Conservation (phyloP, 2,888 invertebrate genomes). For the Tetragonula carbonaria region DNA sequence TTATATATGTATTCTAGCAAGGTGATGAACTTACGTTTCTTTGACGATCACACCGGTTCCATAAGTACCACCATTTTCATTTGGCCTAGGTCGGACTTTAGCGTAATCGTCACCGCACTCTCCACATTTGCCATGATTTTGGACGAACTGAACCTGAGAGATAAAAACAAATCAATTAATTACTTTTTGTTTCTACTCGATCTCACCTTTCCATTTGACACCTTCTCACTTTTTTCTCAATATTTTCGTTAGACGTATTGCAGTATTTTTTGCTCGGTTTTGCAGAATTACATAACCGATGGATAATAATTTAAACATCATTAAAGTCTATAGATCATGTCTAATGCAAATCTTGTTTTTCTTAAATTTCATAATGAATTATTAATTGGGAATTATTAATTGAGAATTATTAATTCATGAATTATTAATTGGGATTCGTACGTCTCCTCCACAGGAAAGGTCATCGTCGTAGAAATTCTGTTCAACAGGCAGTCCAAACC, state of each 20-base stretch:
- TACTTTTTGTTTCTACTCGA: not conserved
- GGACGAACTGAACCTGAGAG: constrained; percentile 13
- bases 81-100: constrained; percentile 83
- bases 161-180: not conserved
- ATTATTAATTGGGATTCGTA: constrained; percentile 69
- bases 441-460: constrained; percentile 85
- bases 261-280: not conserved
- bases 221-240: not conserved
- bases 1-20: not conserved
- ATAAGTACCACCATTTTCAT: constrained; percentile 86
- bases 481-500: constrained; percentile 82
- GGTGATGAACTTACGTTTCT: constrained; percentile 73
- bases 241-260: not conserved
- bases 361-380: not conserved
- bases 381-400: not conserved
- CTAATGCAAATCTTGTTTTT: not conserved
- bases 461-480: constrained; percentile 85
- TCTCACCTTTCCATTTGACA: not conserved
- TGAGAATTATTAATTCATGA: too few relatives aligned
- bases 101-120: constrained; percentile 86
- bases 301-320: not conserved
- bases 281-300: not conserved
- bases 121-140: constrained; percentile 85
- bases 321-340: not conserved
- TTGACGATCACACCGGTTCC: constrained; percentile 85